These are phyloP conservation scores for Hylyphantes graminicola DNA, from an alignment of 1,140 invertebrate genomes.

Conservation along the genomic window DNA sequence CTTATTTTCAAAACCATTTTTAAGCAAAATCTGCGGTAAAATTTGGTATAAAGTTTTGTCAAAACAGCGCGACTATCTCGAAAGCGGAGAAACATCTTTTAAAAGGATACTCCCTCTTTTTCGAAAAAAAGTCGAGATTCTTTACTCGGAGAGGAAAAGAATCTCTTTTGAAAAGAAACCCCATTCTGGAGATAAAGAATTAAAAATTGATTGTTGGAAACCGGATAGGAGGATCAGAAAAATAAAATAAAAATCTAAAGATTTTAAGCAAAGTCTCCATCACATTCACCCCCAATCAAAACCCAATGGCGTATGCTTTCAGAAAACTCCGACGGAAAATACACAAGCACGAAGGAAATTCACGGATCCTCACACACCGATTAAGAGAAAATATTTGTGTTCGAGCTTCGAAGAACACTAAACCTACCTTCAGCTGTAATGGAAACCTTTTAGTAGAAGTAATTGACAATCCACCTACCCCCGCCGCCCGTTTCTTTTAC, in stretches of 20 bases:
- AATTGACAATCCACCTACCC: slow-evolving; percentile 50
- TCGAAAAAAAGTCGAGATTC: slow-evolving; percentile 48
- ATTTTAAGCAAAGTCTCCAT: slow-evolving; percentile 49
- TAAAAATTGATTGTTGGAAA: slow-evolving; percentile 48
- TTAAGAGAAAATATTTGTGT: slow-evolving; percentile 60
- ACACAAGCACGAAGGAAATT: slow-evolving; percentile 28
- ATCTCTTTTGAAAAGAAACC: slow-evolving; percentile 5
- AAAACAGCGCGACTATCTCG: too few species aligned
- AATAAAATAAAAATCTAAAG: neutral
- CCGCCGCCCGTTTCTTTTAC: neutral
- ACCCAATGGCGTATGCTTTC: slow-evolving; percentile 56
- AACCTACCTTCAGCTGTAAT: slow-evolving; percentile 56
- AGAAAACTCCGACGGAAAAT: slow-evolving; percentile 22
- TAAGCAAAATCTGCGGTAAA: too few species aligned
- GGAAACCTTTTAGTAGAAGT: slow-evolving; percentile 59
- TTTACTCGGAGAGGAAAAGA: slow-evolving; percentile 40
- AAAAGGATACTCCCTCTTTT: neutral
- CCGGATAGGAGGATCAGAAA: slow-evolving; percentile 12
- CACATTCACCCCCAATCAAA: slow-evolving; percentile 54
- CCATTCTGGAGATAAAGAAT: slow-evolving; percentile 29
- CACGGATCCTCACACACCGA: slow-evolving; percentile 42
- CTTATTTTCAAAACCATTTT: too few species aligned
- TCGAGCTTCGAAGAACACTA: slow-evolving; percentile 57
- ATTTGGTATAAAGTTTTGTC: too few species aligned
- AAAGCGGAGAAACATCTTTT: neutral